These are phyloP conservation scores for Motacilla alba DNA, from an alignment of 2,113 vertebrate species.

Conservation along the genomic window DNA sequence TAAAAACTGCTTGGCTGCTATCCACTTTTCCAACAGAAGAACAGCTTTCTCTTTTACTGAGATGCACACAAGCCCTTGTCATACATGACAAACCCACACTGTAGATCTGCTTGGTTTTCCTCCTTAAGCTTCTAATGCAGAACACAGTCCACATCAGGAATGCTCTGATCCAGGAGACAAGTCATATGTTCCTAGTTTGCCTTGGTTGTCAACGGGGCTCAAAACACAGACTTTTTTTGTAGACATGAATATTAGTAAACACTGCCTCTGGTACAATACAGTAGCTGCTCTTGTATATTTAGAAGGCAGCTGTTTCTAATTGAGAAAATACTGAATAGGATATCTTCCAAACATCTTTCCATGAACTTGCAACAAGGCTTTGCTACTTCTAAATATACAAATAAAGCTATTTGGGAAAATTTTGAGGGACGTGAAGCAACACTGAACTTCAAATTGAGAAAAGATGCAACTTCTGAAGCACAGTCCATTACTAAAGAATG, in stretches of 20 bases:
- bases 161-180: not conserved
- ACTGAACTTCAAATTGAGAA: not conserved
- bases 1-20: not conserved
- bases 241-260: not conserved
- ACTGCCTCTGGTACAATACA: conserved; percentile 23
- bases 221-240: not conserved
- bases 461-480: not conserved
- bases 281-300: conserved; percentile 23
- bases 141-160: not conserved
- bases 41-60: not conserved
- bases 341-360: conserved; percentile 48
- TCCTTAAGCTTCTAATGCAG: not conserved
- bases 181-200: not conserved
- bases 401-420: not conserved
- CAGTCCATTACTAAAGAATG: fast-evolving
- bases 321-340: not conserved
- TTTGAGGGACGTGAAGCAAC: not conserved
- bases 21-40: not conserved
- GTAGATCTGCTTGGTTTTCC: not conserved
- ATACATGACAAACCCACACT: not conserved
- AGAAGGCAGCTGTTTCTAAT: conserved; percentile 41
- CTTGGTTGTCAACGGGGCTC: not conserved
- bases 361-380: not conserved
- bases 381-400: not conserved
- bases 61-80: not conserved